Evolutionary conservation across 1,140 invertebrate species (phyloP).

Genomic region (Cylas formicarius): DNA sequence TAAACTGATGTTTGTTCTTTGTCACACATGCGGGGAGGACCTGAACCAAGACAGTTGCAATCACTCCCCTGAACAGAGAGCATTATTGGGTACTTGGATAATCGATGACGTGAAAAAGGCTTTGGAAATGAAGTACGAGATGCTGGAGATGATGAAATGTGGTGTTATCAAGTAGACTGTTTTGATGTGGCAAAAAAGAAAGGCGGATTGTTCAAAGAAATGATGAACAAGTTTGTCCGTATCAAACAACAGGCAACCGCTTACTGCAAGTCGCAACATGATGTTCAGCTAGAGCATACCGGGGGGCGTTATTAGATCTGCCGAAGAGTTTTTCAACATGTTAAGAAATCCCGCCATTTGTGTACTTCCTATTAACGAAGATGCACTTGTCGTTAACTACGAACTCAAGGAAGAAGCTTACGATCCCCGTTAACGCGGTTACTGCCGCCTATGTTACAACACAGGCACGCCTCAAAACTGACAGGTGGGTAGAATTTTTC

Average conservation of each 20-base stretch:
- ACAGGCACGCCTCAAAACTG: too few relatives aligned
- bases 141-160: constrained; percentile 17
- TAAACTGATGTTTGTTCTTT: constrained; percentile 37
- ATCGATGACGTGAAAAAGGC: constrained; percentile 39
- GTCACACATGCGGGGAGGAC: constrained; percentile 26
- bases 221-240: constrained; percentile 37
- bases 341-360: too few relatives aligned
- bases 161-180: constrained; percentile 14
- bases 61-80: constrained; percentile 33
- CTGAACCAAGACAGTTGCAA: constrained; percentile 13
- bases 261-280: too few relatives aligned
- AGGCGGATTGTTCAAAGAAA: constrained; percentile 31
- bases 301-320: too few relatives aligned
- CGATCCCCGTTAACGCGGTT: too few relatives aligned
- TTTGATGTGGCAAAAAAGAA: constrained; percentile 6
- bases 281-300: too few relatives aligned
- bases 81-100: constrained; percentile 39
- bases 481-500: too few relatives aligned
- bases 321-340: too few relatives aligned
- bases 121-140: constrained; percentile 16
- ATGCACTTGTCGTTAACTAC: too few relatives aligned
- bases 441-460: too few relatives aligned
- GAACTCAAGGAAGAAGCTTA: too few relatives aligned
- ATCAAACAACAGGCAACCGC: constrained; percentile 38
- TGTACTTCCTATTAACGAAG: too few relatives aligned